Conservation (phyloP, 2,113 vertebrate species). For the Cyrtonyx montezumae region DNA sequence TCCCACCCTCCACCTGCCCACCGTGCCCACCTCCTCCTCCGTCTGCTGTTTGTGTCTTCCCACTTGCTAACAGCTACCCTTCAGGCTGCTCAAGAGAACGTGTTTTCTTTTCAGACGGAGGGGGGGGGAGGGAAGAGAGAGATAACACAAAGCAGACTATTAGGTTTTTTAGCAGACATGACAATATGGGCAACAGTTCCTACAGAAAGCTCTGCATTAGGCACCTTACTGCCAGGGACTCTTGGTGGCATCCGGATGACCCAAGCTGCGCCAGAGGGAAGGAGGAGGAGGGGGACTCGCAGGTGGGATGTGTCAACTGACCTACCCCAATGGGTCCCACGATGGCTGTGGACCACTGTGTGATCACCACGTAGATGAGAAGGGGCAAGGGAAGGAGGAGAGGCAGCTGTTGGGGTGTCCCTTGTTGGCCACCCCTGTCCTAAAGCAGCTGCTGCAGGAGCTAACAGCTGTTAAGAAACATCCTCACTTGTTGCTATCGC, state of each 20-base stretch:
- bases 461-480: not conserved
- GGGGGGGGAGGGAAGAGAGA: not conserved
- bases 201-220: not conserved
- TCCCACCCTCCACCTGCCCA: constrained; percentile 61
- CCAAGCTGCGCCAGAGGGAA: not conserved
- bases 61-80: constrained; percentile 5
- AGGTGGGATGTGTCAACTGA: not conserved
- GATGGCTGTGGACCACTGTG: not conserved
- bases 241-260: not conserved
- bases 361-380: not conserved
- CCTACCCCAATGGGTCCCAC: not conserved
- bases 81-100: constrained; percentile 19
- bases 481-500: constrained; percentile 40
- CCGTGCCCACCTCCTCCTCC: constrained; percentile 32
- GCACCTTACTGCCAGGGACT: not conserved
- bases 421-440: not conserved
- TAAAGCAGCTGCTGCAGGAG: not conserved
- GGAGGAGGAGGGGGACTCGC: not conserved
- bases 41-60: constrained; percentile 59
- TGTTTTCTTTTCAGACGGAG: not conserved
- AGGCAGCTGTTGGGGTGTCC: not conserved
- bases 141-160: not conserved
- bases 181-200: constrained; percentile 1
- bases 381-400: not conserved
- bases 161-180: constrained; percentile 13